Base-by-base conservation (phyloP, 2,888 invertebrate species). In the Ellobium chinense region DNA sequence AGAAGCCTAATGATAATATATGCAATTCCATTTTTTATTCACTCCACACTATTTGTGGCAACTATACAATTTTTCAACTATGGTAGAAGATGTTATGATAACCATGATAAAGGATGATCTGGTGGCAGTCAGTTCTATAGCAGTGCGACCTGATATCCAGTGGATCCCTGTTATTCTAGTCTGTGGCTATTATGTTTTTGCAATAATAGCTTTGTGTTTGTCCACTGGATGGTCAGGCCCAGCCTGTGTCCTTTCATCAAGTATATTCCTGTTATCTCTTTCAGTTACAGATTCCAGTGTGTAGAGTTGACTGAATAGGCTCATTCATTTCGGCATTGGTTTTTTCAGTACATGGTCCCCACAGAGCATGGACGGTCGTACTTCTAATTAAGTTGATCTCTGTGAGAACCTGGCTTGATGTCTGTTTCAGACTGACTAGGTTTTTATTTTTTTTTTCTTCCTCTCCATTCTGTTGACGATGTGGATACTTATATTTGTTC, bases 21-120 rank as follows among this genome's bases (percentile, higher is more conserved):
- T 83, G 83, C 83, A 83, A 83, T 80, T 77, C 80, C 80, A 74
- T 78, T 83, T 78, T 83, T 58, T 73, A 80, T 74, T 68, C 27
- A 80, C 68, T 58, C 80, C 80, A 80, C 80, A 80, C 80, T 80
- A 80, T 80, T 80, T 80, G 80, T 80, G 80, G 80, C 68, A 68
- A 74, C 74, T 80, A 74, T 80, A 80, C 80, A 80, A 74, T 39
- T 58, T 68, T 80, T 63, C 21, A 56, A 27, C 56, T 70, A 70
- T 62, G 58, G 27, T 78, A 62, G 58, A 72, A 72, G 12, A n/a
- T 76, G 56, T 24, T 76, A 56, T 63, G 39, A 14, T 14, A 39
- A 65, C 37, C 37, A 65, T 65, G 37, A 29, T 54, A 68, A 39
- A 77, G 37, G 58, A 65, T 76, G 37, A 31, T 75, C 34, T 54